Conservation (phyloP, 2,113 vertebrate genomes). For the Gavia stellata region DNA sequence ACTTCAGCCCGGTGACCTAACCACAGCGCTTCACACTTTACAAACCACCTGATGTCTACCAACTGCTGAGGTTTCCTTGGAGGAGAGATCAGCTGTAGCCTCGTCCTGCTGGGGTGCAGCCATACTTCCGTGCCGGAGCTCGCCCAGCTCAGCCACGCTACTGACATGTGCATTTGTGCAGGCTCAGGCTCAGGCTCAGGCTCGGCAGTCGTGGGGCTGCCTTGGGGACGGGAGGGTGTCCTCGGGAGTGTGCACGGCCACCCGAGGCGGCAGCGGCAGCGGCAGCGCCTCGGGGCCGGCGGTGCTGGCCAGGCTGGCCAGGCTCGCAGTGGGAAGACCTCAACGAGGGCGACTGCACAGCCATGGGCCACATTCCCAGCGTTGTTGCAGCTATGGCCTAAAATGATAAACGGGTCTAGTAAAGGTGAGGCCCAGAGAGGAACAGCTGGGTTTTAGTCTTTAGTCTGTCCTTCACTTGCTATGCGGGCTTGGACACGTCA, state of each 20-base stretch:
- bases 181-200: not conserved
- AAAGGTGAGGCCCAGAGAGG: not conserved
- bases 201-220: rapidly evolving
- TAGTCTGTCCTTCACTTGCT: not conserved
- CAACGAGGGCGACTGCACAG: rapidly evolving
- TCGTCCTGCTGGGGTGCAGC: rapidly evolving
- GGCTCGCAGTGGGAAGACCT: not conserved
- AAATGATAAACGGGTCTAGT: not conserved
- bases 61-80: not conserved
- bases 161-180: rapidly evolving
- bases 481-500: rapidly evolving
- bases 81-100: not conserved
- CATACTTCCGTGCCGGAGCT: rapidly evolving
- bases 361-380: not conserved
- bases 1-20: not conserved
- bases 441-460: not conserved
- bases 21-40: not conserved
- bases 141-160: not conserved
- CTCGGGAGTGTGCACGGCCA: not conserved
- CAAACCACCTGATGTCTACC: not conserved
- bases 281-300: rapidly evolving
- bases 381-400: not conserved
- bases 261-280: not conserved
- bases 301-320: not conserved
- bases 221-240: not conserved